A percentile compares a stretch with the other conserved stretches of the same genome.
phyloP scores from a whole-genome alignment of 2,888 invertebrate genomes.

The Drosophila demipolita region DNA sequence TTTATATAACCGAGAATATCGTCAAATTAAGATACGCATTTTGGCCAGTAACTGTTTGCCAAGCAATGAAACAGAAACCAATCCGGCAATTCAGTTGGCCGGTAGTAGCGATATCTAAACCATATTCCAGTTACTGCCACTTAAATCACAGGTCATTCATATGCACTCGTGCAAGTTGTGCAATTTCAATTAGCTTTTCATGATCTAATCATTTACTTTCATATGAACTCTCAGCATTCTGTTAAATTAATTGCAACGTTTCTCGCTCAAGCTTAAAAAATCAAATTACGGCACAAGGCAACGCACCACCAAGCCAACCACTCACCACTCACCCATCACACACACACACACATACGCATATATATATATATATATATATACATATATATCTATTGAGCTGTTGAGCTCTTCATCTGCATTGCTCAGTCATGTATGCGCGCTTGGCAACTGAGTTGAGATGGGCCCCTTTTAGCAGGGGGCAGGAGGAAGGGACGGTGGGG shows the following conservation, averaged over 20 bases:
- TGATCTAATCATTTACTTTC: constrained; percentile 51
- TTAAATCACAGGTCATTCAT: constrained; percentile 7
- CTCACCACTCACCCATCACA: neutral
- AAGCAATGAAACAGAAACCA: neutral
- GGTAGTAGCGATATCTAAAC: neutral
- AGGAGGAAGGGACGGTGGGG: neutral
- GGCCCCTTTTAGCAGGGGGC: constrained; percentile 18
- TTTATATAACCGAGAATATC: neutral
- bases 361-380: neutral
- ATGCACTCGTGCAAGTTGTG: constrained; percentile 18
- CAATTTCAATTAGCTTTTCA: constrained; percentile 38
- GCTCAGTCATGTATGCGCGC: constrained; percentile 71
- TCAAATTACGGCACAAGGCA: constrained; percentile 29
- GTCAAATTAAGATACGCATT: no score
- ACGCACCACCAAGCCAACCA: constrained; percentile 5
- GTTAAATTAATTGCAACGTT: constrained; percentile 41
- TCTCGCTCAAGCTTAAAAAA: constrained; percentile 29
- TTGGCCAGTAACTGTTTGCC: neutral
- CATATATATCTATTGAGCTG: constrained; percentile 27
- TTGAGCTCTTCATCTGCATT: constrained; percentile 64
- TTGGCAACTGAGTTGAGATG: constrained; percentile 72
- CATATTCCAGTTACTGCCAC: neutral
- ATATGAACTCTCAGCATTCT: constrained; percentile 19
- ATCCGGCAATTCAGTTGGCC: neutral
- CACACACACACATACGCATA: neutral